Conservation (phyloP, 2,113 vertebrate genomes). For the Heptranchias perlo region DNA sequence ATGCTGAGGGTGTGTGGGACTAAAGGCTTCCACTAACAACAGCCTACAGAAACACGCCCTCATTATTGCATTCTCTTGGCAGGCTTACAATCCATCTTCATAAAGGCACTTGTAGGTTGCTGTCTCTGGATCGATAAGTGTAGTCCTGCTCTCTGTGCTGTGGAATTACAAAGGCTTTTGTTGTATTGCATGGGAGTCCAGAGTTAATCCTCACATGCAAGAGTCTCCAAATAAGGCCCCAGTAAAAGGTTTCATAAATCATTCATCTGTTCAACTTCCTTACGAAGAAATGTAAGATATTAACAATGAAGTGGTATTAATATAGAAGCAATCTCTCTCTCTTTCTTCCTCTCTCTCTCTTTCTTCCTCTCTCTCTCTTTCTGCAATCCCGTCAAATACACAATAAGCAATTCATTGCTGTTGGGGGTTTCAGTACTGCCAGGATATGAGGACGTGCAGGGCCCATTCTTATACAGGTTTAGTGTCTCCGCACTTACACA, state of each 20-base stretch:
- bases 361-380: no score
- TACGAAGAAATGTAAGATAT: neutral
- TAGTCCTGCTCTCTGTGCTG: neutral
- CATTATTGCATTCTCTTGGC: neutral
- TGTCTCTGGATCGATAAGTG: neutral
- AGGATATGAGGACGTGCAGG: neutral
- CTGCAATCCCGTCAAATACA: neutral
- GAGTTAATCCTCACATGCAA: neutral
- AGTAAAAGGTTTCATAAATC: neutral
- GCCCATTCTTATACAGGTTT: neutral
- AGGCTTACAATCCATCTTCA: neutral
- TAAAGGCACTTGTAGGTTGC: neutral
- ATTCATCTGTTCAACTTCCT: neutral
- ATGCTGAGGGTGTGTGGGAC: neutral
- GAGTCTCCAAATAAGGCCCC: neutral
- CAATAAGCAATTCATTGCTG: neutral
- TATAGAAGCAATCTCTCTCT: neutral
- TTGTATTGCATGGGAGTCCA: neutral
- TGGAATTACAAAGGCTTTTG: neutral
- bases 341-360: neutral
- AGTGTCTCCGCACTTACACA: neutral
- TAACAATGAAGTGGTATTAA: neutral
- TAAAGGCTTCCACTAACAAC: neutral
- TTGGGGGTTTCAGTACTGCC: neutral
- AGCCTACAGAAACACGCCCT: neutral